Conservation (phyloP, 1,140 invertebrate species). For the Coelopa frigida region DNA sequence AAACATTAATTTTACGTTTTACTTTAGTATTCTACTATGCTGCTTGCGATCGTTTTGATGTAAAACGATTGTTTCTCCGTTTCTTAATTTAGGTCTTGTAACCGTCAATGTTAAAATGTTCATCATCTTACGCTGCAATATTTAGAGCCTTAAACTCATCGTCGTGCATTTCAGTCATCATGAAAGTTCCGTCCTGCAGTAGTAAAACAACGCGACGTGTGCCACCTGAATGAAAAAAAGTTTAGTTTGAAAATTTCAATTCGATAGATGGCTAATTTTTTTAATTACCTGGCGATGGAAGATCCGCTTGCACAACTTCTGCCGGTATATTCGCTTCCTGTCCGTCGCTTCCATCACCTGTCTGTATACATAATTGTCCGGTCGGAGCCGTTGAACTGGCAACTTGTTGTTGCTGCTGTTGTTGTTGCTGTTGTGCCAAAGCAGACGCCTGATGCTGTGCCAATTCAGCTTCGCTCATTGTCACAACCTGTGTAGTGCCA, state of each 20-base stretch:
- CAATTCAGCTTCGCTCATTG: constrained; percentile 28
- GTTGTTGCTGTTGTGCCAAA: constrained; percentile 23
- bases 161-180: constrained; percentile 77
- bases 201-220: constrained; percentile 71
- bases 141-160: constrained; percentile 71
- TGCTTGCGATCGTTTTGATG: too few species aligned
- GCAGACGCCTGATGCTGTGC: constrained; percentile 46
- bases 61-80: too few species aligned
- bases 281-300: constrained; percentile 64
- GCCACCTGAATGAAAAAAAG: constrained; percentile 51
- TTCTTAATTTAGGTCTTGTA: too few species aligned
- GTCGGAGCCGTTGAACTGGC: constrained; percentile 12
- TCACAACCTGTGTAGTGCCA: constrained; percentile 26
- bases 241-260: background rate
- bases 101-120: too few species aligned
- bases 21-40: too few species aligned
- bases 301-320: constrained; percentile 71
- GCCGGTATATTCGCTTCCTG: constrained; percentile 66
- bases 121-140: constrained; percentile 34
- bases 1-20: too few species aligned
- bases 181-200: constrained; percentile 71
- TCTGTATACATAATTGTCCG: constrained; percentile 42
- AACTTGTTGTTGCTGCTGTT: constrained; percentile 11
- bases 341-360: constrained; percentile 49
- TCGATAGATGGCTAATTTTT: background rate